Conservation (phyloP, 2,113 vertebrate species). For the Clarias batrachus region DNA sequence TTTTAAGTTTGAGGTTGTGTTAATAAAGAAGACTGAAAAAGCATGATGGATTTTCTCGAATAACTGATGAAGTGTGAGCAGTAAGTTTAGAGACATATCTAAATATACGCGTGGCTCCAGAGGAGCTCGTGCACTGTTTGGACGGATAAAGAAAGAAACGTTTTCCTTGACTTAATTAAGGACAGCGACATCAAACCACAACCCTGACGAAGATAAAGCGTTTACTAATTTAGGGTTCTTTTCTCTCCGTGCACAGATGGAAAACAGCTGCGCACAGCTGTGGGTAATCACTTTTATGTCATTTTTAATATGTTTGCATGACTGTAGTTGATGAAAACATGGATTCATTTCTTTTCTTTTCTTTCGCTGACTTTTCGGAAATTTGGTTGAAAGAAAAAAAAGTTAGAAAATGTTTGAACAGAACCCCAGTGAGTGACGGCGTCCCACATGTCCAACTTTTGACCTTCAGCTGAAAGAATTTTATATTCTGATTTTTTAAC, state of each 20-base stretch:
- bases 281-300: not conserved
- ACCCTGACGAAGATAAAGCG: not conserved
- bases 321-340: not conserved
- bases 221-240: not conserved
- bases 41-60: not conserved
- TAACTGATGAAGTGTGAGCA: not conserved
- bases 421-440: not conserved
- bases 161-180: not conserved
- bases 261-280: not conserved
- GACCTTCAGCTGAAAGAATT: not conserved
- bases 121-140: not conserved
- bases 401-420: not conserved
- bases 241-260: not conserved
- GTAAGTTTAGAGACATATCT: not conserved
- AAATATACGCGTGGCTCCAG: not conserved
- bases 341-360: not conserved
- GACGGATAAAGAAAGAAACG: not conserved
- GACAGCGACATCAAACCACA: not conserved
- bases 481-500: not conserved
- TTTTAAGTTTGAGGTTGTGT: not conserved
- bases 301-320: not conserved
- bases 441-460: not conserved
- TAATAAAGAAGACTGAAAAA: not conserved
- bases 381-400: not conserved
- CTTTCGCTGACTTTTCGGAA: not conserved